A percentile compares a stretch with the other conserved stretches of the same genome.
These are phyloP conservation scores for Macropus fuliginosus DNA, from an alignment of 2,797 vertebrate species.

Conservation along the genomic window DNA sequence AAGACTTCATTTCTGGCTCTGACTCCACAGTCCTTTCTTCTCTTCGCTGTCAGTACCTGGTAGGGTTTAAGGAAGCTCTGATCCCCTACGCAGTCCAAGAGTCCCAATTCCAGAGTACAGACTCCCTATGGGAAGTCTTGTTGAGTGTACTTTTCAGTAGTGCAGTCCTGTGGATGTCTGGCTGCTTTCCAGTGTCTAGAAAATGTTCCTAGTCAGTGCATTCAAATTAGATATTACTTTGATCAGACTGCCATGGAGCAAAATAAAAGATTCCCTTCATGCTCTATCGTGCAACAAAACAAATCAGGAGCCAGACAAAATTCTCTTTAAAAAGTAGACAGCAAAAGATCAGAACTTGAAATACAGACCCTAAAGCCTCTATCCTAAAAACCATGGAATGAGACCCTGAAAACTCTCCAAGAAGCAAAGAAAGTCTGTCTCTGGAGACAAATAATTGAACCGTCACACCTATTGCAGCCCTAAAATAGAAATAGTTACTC, in stretches of 20 bases:
- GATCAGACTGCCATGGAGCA: slow-evolving; percentile 50
- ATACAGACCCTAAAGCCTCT: slow-evolving; percentile 15
- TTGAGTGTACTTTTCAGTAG: slow-evolving; percentile 30
- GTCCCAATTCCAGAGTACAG: slow-evolving; percentile 7
- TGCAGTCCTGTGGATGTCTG: slow-evolving; percentile 15
- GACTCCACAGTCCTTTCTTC: background rate
- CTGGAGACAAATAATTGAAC: background rate
- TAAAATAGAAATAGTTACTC: background rate
- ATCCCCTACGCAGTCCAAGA: background rate
- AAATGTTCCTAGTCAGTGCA: slow-evolving; percentile 42
- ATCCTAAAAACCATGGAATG: background rate
- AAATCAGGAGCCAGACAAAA: slow-evolving; percentile 54
- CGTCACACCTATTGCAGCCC: background rate
- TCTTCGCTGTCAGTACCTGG: background rate
- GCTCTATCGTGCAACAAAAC: slow-evolving; percentile 59
- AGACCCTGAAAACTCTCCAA: background rate
- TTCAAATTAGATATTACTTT: slow-evolving; percentile 56
- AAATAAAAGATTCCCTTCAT: slow-evolving; percentile 51
- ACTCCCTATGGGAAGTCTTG: slow-evolving; percentile 22
- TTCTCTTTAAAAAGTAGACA: slow-evolving; percentile 36
- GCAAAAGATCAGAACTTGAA: slow-evolving; percentile 33
- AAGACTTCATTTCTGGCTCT: background rate
- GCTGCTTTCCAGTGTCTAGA: slow-evolving; percentile 27
- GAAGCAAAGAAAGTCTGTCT: background rate
- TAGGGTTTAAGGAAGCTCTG: background rate